These are phyloP conservation scores for Protaetia brevitarsis DNA, from an alignment of 1,140 invertebrate genomes.

Conservation along the genomic window DNA sequence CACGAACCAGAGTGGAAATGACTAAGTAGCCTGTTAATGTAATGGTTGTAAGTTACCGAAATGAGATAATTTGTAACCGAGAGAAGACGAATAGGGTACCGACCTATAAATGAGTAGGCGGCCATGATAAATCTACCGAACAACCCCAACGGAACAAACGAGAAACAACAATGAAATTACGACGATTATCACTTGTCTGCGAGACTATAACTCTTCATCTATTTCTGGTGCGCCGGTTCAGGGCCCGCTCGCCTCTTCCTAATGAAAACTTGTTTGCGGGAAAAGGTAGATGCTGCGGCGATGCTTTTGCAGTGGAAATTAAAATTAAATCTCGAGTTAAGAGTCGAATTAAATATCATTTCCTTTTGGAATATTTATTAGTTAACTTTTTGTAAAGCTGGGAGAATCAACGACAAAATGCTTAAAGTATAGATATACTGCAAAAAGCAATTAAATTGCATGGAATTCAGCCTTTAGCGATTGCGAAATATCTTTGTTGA, in stretches of 20 bases:
- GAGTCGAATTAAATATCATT: no score
- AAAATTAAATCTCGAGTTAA: no score
- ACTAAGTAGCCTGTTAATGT: constrained; percentile 29
- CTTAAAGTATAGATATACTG: no score
- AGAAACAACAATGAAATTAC: constrained; percentile 42
- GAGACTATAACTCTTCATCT: constrained; percentile 42
- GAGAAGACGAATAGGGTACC: constrained; percentile 36
- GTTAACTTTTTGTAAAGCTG: no score
- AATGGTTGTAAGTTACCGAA: constrained; percentile 32
- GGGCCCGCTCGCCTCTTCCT: background rate
- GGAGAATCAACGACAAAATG: no score
- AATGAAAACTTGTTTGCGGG: background rate
- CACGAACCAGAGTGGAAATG: constrained; percentile 21
- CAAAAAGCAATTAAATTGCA: no score
- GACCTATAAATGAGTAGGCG: constrained; percentile 35
- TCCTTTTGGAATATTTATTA: no score
- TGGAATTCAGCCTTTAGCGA: no score
- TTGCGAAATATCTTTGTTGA: no score
- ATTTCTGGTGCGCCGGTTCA: constrained; percentile 24
- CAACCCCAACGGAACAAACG: constrained; percentile 28
- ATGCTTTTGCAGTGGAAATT: no score
- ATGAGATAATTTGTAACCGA: constrained; percentile 39
- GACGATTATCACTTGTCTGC: constrained; percentile 45
- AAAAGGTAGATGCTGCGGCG: background rate
- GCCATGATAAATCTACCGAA: constrained; percentile 40